Conservation (phyloP, 2,888 invertebrate species). For the Philereme transversata region DNA sequence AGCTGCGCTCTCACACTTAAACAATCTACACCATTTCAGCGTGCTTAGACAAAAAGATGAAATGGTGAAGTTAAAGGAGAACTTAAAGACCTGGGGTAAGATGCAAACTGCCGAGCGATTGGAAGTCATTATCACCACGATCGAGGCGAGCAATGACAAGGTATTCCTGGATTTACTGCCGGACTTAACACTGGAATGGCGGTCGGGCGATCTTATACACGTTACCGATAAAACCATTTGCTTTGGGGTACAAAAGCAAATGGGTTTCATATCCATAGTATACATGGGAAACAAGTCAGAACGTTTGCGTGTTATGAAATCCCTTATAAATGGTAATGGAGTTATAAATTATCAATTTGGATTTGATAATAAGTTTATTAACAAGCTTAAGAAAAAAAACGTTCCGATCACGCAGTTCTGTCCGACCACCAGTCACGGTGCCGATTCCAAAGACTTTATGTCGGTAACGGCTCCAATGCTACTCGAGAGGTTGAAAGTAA, state of each 20-base stretch:
- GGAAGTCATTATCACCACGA: neutral
- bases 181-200: neutral
- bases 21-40: too few species aligned
- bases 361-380: neutral
- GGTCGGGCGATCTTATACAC: conserved; percentile 10
- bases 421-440: too few species aligned
- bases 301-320: neutral
- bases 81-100: neutral
- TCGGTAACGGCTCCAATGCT: neutral
- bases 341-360: neutral
- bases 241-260: conserved; percentile 22
- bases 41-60: too few species aligned
- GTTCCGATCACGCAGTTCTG: neutral
- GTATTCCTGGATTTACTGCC: neutral
- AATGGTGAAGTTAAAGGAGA: neutral
- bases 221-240: conserved; percentile 10
- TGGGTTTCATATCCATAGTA: neutral
- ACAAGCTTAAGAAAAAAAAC: neutral
- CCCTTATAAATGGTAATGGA: neutral
- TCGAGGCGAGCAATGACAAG: neutral
- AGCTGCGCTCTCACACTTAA: conserved; percentile 27
- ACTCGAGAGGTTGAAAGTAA: conserved; percentile 30
- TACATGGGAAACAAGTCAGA: neutral
- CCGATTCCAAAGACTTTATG: too few species aligned
- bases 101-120: neutral